Conservation (phyloP, 1,140 invertebrate species). For the Bicyclus anynana region DNA sequence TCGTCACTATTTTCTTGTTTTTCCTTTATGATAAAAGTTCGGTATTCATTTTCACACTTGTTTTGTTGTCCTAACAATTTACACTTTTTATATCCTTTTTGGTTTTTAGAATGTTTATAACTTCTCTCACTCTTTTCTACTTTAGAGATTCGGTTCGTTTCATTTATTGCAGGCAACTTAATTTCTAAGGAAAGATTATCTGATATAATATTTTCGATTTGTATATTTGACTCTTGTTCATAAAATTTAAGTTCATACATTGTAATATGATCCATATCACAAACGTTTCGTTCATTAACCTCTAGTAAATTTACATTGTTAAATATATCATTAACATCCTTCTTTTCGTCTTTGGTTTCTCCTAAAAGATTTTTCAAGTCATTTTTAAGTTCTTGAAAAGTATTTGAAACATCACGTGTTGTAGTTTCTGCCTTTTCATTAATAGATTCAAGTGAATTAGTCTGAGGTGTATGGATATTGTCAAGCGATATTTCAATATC, state of each 20-base stretch:
- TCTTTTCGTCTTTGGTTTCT: constrained; percentile 12
- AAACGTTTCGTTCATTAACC: constrained; percentile 30
- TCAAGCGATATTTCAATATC: constrained; percentile 37
- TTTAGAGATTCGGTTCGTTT: constrained; percentile 40
- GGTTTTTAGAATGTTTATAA: constrained; percentile 25
- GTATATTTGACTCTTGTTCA: constrained; percentile 22
- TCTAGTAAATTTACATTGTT: constrained; percentile 16
- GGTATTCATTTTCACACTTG: constrained; percentile 43
- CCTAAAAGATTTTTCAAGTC: constrained; percentile 45
- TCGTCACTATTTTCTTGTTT: constrained; percentile 50
- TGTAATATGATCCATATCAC: constrained; percentile 64
- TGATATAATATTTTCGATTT: constrained; percentile 16
- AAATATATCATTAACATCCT: constrained; percentile 1
- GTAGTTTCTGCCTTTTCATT: constrained; percentile 28
- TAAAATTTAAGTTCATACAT: constrained; percentile 53
- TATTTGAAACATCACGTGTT: constrained; percentile 48
- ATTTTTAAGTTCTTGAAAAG: constrained; percentile 54
- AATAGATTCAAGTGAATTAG: constrained; percentile 56
- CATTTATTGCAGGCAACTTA: constrained; percentile 55
- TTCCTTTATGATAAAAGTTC: constrained; percentile 58
- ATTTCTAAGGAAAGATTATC: constrained; percentile 27
- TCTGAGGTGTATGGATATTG: constrained; percentile 55
- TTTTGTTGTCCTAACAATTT: constrained; percentile 48
- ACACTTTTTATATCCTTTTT: constrained; percentile 36
- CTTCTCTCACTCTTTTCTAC: constrained; percentile 27